Percentiles rank a stretch among this genome's conserved stretches.
phyloP scores from a whole-genome alignment of 2,113 vertebrate species.

The Nyctibius bracteatus region DNA sequence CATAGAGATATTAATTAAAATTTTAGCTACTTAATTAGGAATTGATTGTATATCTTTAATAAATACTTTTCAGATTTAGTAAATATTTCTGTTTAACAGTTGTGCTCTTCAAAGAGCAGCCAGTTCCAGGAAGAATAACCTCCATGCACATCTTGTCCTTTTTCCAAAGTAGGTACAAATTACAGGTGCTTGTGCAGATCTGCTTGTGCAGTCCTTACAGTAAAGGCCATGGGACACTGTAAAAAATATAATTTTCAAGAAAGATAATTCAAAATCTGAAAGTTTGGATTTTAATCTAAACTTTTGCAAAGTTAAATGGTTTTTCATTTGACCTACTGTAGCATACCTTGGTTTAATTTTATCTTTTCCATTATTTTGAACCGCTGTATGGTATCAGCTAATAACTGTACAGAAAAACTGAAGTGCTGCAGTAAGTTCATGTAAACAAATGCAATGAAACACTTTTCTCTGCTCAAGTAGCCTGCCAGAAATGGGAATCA shows the following conservation, averaged over 20 bases:
- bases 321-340: neutral
- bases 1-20: neutral
- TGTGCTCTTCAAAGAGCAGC: neutral
- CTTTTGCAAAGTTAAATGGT: neutral
- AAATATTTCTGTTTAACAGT: neutral
- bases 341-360: neutral
- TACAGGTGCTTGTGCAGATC: neutral
- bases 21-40: neutral
- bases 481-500: neutral
- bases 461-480: neutral
- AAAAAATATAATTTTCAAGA: neutral
- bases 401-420: neutral
- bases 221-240: neutral
- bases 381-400: neutral
- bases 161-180: neutral
- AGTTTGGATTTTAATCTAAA: neutral
- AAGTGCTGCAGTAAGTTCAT: neutral
- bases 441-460: neutral
- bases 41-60: neutral
- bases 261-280: neutral
- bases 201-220: neutral
- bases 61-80: neutral
- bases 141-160: neutral
- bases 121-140: neutral
- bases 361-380: neutral